Evolutionary conservation across 2,797 vertebrate genomes (phyloP), one percentile per base, ranked within the genome.

Genomic region (Lerista edwardsae): DNA sequence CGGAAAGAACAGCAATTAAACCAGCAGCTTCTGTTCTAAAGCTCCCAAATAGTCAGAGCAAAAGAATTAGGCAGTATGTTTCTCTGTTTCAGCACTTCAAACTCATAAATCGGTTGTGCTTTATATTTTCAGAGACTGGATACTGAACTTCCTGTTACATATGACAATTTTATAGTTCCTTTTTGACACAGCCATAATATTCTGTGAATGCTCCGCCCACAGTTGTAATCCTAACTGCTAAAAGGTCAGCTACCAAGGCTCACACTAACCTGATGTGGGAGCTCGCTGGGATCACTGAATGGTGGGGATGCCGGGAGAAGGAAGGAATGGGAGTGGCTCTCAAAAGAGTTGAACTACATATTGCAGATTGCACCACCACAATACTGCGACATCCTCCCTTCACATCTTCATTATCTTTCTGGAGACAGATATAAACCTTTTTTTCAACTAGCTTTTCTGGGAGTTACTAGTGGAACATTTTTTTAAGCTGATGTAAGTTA

Each of bases 21-120:
- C 55, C 27, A 29, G 25, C 83, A 61, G 84, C 86, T 90, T 87
- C 86, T 88, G 83, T 27, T 57, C 4, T 31, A 39, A 88, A 79
- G 77, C 41, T 88, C 86, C 80, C 81, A 88, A 90, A 87, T 71
- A 71, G 62, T 61, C 73, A 81, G 55, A 74, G 67, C 19, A 36
- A 69, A 79, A 57, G 81, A 25, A 87, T 80, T 44, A 41, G 79
- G 83, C 76, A 78, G 68, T 83, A 72, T 5, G 82, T 44, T 27
- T 83, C 57, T 86, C 34, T 31, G 55, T 61, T 71, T 75, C 77
- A 9, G 1, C 3, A 80, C 44, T 84, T 71, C 79, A 84, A 80
- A 89, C 84, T 82, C 67, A 62, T 34, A 89, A 76, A 82, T 36
- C 2, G 0, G 0, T 77, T 14, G 80, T 39, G 84, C 79, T n/a